Conservation (phyloP, 2,888 invertebrate genomes). For the Stomorhina lunata region DNA sequence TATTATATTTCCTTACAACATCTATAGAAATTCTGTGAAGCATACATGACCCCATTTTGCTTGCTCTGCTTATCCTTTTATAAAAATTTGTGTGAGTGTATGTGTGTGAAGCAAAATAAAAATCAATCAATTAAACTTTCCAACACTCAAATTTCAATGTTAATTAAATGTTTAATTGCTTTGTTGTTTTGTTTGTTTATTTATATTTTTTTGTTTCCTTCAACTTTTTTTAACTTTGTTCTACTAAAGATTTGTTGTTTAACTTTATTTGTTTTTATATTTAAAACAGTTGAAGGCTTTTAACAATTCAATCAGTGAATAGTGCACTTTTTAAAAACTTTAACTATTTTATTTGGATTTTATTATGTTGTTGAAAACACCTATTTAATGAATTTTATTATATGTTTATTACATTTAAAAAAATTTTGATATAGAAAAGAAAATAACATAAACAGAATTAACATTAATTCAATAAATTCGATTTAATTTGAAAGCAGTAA, state of each 20-base stretch:
- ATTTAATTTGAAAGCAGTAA: too few species aligned
- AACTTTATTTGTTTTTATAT: not conserved
- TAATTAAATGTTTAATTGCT: constrained; percentile 47
- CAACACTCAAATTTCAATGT: constrained; percentile 34
- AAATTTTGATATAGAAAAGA: too few species aligned
- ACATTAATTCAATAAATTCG: too few species aligned
- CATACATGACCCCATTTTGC: too few species aligned
- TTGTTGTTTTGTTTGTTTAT: not conserved
- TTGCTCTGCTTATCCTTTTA: not conserved
- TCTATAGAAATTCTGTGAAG: too few species aligned
- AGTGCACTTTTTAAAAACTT: not conserved
- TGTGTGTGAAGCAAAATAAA: not conserved
- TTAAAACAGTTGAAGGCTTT: not conserved
- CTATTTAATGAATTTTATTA: not conserved
- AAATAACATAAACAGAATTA: too few species aligned
- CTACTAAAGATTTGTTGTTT: not conserved
- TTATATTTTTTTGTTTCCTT: not conserved
- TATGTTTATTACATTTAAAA: not conserved
- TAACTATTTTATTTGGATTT: not conserved
- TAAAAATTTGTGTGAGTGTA: too few species aligned
- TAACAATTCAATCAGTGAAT: not conserved
- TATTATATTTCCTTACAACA: too few species aligned
- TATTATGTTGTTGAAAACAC: not conserved
- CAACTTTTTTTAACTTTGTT: not conserved
- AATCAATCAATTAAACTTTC: constrained; percentile 35